These are phyloP conservation scores for Istiophorus platypterus DNA, from an alignment of 2,113 vertebrate genomes.

Conservation along the genomic window DNA sequence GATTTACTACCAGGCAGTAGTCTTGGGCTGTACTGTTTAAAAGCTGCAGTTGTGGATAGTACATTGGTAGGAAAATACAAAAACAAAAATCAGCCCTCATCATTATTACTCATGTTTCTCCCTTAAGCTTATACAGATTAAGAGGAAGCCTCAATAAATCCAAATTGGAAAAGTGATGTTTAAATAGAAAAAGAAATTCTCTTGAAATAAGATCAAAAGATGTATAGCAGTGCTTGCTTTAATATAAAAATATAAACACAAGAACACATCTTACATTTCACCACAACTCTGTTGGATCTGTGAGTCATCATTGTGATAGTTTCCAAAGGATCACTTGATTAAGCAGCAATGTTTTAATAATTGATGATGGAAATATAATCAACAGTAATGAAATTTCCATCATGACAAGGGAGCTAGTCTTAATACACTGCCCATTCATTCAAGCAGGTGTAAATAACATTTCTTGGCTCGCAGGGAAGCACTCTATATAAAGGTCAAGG, in stretches of 20 bases:
- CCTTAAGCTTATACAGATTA: constrained; percentile 58
- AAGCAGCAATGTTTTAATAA: constrained; percentile 89
- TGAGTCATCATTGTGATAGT: constrained; percentile 31
- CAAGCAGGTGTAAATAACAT: constrained; percentile 72
- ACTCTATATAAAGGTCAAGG: constrained; percentile 52
- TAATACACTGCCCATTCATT: constrained; percentile 67
- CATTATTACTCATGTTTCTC: constrained; percentile 56
- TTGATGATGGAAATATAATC: constrained; percentile 93
- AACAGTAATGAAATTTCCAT: constrained; percentile 93
- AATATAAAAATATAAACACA: background rate
- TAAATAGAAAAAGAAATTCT: constrained; percentile 33
- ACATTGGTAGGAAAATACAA: constrained; percentile 30
- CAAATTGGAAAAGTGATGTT: constrained; percentile 1
- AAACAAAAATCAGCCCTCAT: constrained; percentile 43
- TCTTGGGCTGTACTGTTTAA: constrained; percentile 55
- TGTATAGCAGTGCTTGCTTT: background rate
- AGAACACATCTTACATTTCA: constrained; percentile 19
- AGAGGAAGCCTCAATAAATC: constrained; percentile 32
- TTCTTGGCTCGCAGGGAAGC: constrained; percentile 57
- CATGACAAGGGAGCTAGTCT: constrained; percentile 86
- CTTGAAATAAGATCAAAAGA: constrained; percentile 19
- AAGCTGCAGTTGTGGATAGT: constrained; percentile 46
- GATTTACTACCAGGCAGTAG: constrained; percentile 50
- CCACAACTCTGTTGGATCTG: constrained; percentile 37
- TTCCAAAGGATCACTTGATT: constrained; percentile 66